Percentiles rank a stretch among this genome's conserved stretches.
Conservation (phyloP, 2,797 vertebrate species). For the Dermochelys coriacea region DNA sequence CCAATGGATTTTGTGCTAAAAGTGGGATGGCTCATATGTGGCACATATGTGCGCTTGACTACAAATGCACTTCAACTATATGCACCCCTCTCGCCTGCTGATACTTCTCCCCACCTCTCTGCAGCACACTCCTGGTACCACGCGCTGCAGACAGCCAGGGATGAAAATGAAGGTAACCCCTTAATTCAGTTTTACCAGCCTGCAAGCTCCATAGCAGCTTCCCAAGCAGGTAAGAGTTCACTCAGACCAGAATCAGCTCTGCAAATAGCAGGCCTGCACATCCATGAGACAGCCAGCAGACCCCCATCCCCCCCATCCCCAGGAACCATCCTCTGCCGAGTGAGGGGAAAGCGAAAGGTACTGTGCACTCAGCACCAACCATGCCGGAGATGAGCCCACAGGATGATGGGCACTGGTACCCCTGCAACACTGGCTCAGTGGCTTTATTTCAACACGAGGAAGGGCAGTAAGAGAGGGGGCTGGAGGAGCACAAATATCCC, state of each 20-base stretch:
- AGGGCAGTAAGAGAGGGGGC: neutral
- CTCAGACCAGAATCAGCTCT: fast-evolving
- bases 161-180: neutral
- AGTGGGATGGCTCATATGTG: neutral
- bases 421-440: neutral
- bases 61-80: neutral
- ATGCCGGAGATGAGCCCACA: neutral
- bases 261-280: fast-evolving
- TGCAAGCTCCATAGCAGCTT: neutral
- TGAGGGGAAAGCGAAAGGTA: fast-evolving
- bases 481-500: neutral
- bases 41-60: neutral
- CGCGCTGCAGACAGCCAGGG: neutral
- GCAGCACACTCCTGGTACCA: neutral
- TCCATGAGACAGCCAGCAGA: fast-evolving
- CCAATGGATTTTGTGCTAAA: neutral
- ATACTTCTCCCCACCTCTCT: neutral
- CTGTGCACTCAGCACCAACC: fast-evolving
- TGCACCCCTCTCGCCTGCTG: neutral
- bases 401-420: fast-evolving
- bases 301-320: neutral
- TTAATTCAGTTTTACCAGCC: neutral
- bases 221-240: too few relatives aligned
- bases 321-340: too few relatives aligned
- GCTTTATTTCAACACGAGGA: neutral